phyloP scores from a whole-genome alignment of 2,797 vertebrate species.

The Thamnophis elegans region DNA sequence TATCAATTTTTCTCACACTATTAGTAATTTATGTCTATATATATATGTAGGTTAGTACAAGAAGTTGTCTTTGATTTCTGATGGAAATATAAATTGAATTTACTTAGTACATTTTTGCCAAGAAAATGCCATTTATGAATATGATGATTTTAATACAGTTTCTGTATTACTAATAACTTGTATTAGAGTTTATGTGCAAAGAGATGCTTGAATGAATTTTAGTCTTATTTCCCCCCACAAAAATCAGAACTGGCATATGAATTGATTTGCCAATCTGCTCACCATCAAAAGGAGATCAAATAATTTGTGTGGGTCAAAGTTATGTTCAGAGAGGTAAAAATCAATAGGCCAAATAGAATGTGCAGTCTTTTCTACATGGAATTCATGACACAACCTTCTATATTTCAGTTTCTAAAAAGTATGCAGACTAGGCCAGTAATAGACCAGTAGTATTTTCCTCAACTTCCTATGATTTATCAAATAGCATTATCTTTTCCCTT shows the following conservation, averaged over 20 bases:
- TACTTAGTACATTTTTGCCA: conserved; percentile 8
- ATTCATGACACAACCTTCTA: background rate
- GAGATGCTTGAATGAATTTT: background rate
- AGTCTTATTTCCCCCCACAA: background rate
- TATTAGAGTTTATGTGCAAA: background rate
- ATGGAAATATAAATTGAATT: conserved; percentile 21
- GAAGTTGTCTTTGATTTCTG: background rate
- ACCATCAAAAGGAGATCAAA: background rate
- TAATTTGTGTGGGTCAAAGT: background rate
- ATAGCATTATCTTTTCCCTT: conserved; percentile 49
- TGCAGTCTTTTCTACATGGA: background rate
- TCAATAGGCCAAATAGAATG: background rate
- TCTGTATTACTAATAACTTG: background rate
- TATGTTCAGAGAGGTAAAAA: background rate
- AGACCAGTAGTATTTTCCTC: background rate
- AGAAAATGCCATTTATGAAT: background rate
- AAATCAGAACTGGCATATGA: background rate
- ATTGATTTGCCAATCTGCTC: background rate
- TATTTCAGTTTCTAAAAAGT: background rate
- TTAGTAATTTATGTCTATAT: background rate
- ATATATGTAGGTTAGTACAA: conserved; percentile 10
- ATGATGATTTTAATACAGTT: background rate
- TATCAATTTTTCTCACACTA: background rate
- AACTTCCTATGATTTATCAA: conserved; percentile 56
- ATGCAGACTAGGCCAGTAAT: background rate